Base-by-base conservation (phyloP, 2,797 vertebrate species). In the Catharus ustulatus region DNA sequence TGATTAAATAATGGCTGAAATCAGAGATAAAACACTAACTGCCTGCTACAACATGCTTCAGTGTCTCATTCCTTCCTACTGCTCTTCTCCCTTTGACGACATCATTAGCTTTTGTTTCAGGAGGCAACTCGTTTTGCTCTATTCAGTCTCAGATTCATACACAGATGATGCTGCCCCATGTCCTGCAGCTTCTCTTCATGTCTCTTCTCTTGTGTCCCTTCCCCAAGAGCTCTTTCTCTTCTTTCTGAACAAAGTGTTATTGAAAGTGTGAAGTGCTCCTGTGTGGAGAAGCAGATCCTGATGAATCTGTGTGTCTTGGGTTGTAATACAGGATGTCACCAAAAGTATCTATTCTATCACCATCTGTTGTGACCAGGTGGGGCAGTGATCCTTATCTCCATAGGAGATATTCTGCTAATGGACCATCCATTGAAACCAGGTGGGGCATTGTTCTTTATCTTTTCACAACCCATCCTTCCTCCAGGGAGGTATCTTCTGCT, bases 91-190 rank as follows among this genome's bases (percentile, higher is more conserved):
- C 12, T 86, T 78, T 54, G 32, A 26, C 32, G n/a, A 18, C 23
- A 66, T 62, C 8, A 22, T 49, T 24, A 42, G 18, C 36, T 10
- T 78, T 76, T 66, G 27, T 51, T 86, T 72, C 34, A n/a, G 13
- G 27, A 83, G 48, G 30, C 40, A 83, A 40, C 4, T 92, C 23
- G 13, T 90, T 93, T 72, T 67, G 40, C 9, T 74, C 29, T 87
- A 11, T n/a, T 18, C 30, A 23, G 11, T 66, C 29, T 58, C 30
- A 68, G 29, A 51, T 10, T 75, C 76, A 88, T 15, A 49, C 8
- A 38, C 0, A 1, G 14, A 23, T 34, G 16, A 21, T 21, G 63
- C 26, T 66, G 8, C 8, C 6, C 40, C 29, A 9, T 13, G 21
- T 45, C 55, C 59, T 55, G 36, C 40, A 87, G 45, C 10, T 79